Conservation (phyloP, 1,140 invertebrate genomes). For the Drosophila athabasca region DNA sequence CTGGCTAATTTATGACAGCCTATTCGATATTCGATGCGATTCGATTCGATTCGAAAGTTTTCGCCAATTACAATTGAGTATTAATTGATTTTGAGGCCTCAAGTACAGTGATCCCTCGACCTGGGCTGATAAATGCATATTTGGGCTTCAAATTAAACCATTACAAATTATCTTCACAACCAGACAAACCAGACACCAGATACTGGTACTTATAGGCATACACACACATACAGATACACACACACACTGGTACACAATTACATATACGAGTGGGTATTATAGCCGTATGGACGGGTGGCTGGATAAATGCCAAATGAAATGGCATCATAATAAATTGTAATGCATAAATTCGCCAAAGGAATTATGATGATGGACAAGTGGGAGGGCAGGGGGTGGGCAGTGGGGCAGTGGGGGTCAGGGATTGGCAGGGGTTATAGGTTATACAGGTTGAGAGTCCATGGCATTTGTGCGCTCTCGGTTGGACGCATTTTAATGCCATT, state of each 20-base stretch:
- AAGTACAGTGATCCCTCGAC: slow-evolving; percentile 38
- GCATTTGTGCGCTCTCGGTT: slow-evolving; percentile 10
- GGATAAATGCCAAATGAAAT: slow-evolving; percentile 24
- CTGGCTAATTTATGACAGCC: slow-evolving; percentile 42
- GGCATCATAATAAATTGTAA: slow-evolving; percentile 57
- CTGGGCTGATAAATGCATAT: slow-evolving; percentile 31
- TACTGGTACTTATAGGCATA: neutral
- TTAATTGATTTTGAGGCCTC: slow-evolving; percentile 43
- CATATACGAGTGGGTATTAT: neutral
- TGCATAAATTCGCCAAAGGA: slow-evolving; percentile 59
- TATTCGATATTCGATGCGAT: slow-evolving; percentile 19
- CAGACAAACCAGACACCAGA: slow-evolving; percentile 11
- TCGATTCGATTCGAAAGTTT: slow-evolving; percentile 17
- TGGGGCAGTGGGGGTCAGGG: neutral
- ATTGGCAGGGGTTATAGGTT: neutral
- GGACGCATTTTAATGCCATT: slow-evolving; percentile 60
- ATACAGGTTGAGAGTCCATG: no score
- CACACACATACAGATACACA: no score
- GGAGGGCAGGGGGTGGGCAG: neutral
- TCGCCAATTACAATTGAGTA: slow-evolving; percentile 39
- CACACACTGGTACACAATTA: neutral
- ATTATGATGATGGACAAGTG: slow-evolving; percentile 46
- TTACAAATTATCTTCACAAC: slow-evolving; percentile 35
- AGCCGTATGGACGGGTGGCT: no score
- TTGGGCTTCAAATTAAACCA: slow-evolving; percentile 36